Base-by-base conservation (phyloP, 2,888 invertebrate species). In the Disparrhopalites patrizii region DNA sequence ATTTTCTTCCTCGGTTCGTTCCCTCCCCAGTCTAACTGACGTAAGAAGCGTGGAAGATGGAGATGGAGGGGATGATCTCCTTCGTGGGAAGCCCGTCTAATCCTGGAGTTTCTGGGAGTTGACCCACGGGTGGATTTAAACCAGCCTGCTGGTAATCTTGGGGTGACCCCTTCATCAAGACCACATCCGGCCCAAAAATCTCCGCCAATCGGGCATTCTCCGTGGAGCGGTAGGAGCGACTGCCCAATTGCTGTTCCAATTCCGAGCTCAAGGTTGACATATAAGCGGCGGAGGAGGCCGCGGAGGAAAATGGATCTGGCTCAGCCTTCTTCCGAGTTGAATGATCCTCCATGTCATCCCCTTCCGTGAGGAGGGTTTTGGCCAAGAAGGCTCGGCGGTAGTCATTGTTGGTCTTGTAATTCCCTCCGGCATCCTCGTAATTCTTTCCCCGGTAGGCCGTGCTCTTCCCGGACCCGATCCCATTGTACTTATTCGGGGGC, bases 1-100 rank as follows among this genome's bases (percentile, higher is more conserved):
- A n/a, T n/a, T n/a, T n/a, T n/a, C n/a, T n/a, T n/a, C n/a, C n/a
- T n/a, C n/a, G n/a, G n/a, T n/a, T n/a, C n/a, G n/a, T n/a, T n/a
- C n/a, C n/a, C n/a, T n/a, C n/a, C n/a, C n/a, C 15, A 52, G 27
- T 25, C 51, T 33, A 31, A 51, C 40, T 51, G 23, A 56, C 31
- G 31, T 50, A 69, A 30, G 69, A 67, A 20, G 69, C 65, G 25
- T 69, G 65, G 51, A 65, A 69, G n/a, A 69, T 67, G 3, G 67
- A 51, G 25, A 69, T 57, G 36, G 65, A 52, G n/a, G 67, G 65
- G 33, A 66, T 18, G 25, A 69, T 47, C 3, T 57, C n/a, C n/a
- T n/a, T n/a, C n/a, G n/a, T n/a, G n/a, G n/a, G n/a, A n/a, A n/a
- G n/a, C n/a, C n/a, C n/a, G n/a, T n/a, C n/a, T n/a, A n/a, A n/a